Evolutionary conservation across 2,797 vertebrate species (phyloP), one percentile per base, ranked within the genome.

Genomic region (Sebastes vulpes): DNA sequence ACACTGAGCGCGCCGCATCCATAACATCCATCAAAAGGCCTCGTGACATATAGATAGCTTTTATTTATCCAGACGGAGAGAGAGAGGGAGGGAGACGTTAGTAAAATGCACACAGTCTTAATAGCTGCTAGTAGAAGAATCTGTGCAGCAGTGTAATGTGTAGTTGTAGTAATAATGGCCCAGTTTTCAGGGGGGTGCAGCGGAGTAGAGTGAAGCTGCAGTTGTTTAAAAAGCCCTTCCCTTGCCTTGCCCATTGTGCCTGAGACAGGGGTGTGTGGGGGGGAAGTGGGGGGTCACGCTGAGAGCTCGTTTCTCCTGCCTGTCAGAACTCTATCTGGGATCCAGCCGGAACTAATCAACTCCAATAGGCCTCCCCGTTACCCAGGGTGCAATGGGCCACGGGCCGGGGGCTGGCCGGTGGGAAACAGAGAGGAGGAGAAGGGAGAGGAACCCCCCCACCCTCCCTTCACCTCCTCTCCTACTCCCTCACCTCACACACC

Each of bases 281-380:
- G 79, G 57, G 75, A 59, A 50, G 70, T n/a, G 75, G 91, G 82
- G 90, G 92, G 83, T 94, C 95, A 95, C 71, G 93, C 95, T 94
- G 94, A 82, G 93, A 92, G 96, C 97, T 97, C 95, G 95, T 98
- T 98, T 98, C 95, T 97, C 95, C 88, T 92, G 97, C 97, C 97
- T 98, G 97, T 99, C 98, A 99, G 97, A 97, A 97, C 97, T 98
- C 97, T 97, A 98, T 98, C 98, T 97, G 96, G 90, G 97, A 97
- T 97, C 97, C 97, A 98, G 97, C 98, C 98, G 97, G 98, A 99
- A 99, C 98, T 98, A 99, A 99, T 99, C 98, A 98, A 97, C 97
- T 97, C 97, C 97, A 99, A 99, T 97, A 96, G 97, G 96, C 94
- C 95, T 96, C 95, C 88, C 89, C 84, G 92, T 97, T 97, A 98